phyloP scores from a whole-genome alignment of 1,140 invertebrate species.

The Hylyphantes graminicola region DNA sequence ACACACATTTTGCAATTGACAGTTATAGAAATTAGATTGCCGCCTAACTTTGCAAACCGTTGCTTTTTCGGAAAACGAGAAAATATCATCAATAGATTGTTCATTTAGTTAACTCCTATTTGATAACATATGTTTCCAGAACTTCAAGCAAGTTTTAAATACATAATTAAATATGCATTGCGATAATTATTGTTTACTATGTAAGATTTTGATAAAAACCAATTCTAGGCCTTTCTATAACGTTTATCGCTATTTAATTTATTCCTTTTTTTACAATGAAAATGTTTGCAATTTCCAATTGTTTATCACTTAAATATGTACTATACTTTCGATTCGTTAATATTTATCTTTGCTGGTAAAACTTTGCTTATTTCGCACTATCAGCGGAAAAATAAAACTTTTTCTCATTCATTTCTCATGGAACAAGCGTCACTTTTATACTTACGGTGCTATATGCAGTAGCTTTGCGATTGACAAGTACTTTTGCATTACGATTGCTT shows the following conservation, averaged over 20 bases:
- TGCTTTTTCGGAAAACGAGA: slow-evolving; percentile 3
- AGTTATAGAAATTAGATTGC: slow-evolving; percentile 24
- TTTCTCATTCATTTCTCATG: too few relatives aligned
- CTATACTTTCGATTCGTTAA: slow-evolving; percentile 13
- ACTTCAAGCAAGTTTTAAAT: not conserved
- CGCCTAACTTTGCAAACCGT: not conserved
- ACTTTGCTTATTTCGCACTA: too few relatives aligned
- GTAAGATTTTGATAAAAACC: slow-evolving; percentile 40
- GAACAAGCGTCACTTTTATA: too few relatives aligned
- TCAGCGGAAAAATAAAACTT: too few relatives aligned
- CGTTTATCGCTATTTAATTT: slow-evolving; percentile 17
- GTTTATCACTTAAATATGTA: slow-evolving; percentile 35
- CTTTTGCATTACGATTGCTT: too few relatives aligned
- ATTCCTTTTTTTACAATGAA: slow-evolving; percentile 37
- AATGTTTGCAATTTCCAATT: slow-evolving; percentile 21
- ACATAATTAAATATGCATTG: slow-evolving; percentile 1
- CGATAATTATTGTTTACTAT: slow-evolving; percentile 46
- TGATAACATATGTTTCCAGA: slow-evolving; percentile 49
- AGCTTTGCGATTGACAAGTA: too few relatives aligned
- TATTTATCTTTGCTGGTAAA: too few relatives aligned
- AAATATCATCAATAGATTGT: slow-evolving; percentile 45
- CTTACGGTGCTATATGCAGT: too few relatives aligned
- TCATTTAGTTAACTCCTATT: slow-evolving; percentile 29
- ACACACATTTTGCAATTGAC: slow-evolving; percentile 17
- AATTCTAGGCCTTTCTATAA: not conserved